Conservation (phyloP, 1,140 invertebrate species). For the Uloborus diversus region DNA sequence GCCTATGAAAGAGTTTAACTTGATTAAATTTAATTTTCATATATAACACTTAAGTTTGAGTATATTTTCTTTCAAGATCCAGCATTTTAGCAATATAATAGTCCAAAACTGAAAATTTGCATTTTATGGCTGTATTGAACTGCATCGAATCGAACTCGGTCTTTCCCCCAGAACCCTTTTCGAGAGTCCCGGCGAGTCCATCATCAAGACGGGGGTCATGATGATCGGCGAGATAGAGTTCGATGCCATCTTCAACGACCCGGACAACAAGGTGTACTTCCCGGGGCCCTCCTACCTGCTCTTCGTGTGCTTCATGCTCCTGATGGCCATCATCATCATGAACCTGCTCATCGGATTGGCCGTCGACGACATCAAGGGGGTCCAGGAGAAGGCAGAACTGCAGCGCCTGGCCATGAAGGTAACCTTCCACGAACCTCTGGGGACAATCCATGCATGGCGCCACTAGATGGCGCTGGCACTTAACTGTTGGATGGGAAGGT, state of each 20-base stretch:
- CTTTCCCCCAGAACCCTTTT: conserved; percentile 64
- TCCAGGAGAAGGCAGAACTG: conserved; percentile 68
- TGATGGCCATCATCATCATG: conserved; percentile 85
- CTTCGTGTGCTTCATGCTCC: conserved; percentile 78
- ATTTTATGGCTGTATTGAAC: too few species aligned
- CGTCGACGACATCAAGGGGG: conserved; percentile 78
- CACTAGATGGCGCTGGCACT: too few species aligned
- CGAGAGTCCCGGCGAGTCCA: conserved; percentile 73
- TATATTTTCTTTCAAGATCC: too few species aligned
- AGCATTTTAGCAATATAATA: too few species aligned
- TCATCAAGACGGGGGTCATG: conserved; percentile 86
- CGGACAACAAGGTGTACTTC: conserved; percentile 68
- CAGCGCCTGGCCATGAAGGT: conserved; percentile 70
- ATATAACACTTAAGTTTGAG: too few species aligned
- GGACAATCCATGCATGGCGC: too few species aligned
- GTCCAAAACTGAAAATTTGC: too few species aligned
- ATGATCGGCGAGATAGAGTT: conserved; percentile 88
- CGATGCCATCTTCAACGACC: conserved; percentile 79
- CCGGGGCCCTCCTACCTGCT: conserved; percentile 75
- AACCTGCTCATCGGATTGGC: conserved; percentile 86
- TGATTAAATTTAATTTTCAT: too few species aligned
- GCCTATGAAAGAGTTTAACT: too few species aligned
- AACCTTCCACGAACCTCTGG: too few species aligned
- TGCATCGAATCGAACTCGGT: too few species aligned
- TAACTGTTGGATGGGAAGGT: too few species aligned